Evolutionary conservation across 2,888 invertebrate genomes (phyloP).

Genomic region (Galeruca laticollis): DNA sequence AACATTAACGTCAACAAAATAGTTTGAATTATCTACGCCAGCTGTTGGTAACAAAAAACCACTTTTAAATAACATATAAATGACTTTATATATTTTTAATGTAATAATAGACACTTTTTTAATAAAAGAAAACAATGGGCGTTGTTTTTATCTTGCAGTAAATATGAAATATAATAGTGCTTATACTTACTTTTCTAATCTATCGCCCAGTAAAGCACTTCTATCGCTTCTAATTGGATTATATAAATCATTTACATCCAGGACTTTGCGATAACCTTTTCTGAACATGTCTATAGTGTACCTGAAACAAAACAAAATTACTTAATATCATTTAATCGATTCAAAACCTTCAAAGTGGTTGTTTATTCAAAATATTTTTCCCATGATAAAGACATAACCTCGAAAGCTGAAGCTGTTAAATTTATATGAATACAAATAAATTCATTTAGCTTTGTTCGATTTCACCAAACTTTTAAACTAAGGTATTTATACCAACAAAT

Average conservation of each 20-base stretch:
- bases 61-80: not conserved
- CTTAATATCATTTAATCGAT: not conserved
- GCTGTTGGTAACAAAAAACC: not conserved
- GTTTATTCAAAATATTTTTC: too few species aligned
- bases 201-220: conserved; percentile 77
- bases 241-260: conserved; percentile 81
- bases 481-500: too few species aligned
- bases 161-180: not conserved
- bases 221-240: conserved; percentile 77
- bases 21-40: not conserved
- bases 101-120: not conserved
- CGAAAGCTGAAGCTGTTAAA: too few species aligned
- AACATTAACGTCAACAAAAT: not conserved
- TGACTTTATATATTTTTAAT: not conserved
- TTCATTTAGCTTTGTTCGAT: too few species aligned
- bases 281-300: conserved; percentile 84
- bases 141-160: not conserved
- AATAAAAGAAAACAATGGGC: not conserved
- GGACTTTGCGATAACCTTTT: conserved; percentile 78
- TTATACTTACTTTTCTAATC: conserved; percentile 72
- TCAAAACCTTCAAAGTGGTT: too few species aligned
- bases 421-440: too few species aligned
- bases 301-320: conserved; percentile 66
- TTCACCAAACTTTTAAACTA: too few species aligned
- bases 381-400: too few species aligned